These are phyloP conservation scores for Listronotus bonariensis DNA, from an alignment of 1,140 invertebrate genomes.

Conservation along the genomic window DNA sequence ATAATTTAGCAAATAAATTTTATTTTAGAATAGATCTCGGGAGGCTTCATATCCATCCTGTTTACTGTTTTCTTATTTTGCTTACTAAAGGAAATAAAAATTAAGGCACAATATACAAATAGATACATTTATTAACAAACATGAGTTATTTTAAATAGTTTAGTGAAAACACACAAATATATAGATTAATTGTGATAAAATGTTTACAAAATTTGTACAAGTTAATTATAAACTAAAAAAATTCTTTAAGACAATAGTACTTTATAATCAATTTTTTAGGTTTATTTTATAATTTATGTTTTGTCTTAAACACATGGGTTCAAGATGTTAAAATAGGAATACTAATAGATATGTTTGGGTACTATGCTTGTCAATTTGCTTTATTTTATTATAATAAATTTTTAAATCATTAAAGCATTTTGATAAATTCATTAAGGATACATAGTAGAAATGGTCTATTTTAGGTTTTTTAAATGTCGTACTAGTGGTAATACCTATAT, in stretches of 20 bases:
- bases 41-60: not conserved
- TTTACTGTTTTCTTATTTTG: too few relatives aligned
- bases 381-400: not conserved
- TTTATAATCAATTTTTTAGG: not conserved
- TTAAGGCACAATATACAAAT: conserved; percentile 17
- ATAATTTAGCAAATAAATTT: too few relatives aligned
- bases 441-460: too few relatives aligned
- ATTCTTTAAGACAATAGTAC: too few relatives aligned
- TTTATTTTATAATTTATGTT: not conserved
- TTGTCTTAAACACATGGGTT: not conserved
- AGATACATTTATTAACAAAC: conserved; percentile 36
- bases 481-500: too few relatives aligned
- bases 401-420: too few relatives aligned
- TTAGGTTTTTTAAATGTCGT: too few relatives aligned
- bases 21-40: too few relatives aligned
- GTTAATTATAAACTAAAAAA: conserved; percentile 10
- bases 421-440: too few relatives aligned
- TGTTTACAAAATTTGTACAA: conserved; percentile 36
- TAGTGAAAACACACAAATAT: conserved; percentile 31
- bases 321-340: conserved; percentile 11
- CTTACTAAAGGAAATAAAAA: conserved; percentile 3
- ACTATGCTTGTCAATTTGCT: not conserved
- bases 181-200: conserved; percentile 19
- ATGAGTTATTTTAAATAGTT: conserved; percentile 19
- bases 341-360: conserved; percentile 16